Evolutionary conservation across 2,113 vertebrate genomes (phyloP), one percentile per base, ranked within the genome.

Genomic region (Pholis gunnellus): DNA sequence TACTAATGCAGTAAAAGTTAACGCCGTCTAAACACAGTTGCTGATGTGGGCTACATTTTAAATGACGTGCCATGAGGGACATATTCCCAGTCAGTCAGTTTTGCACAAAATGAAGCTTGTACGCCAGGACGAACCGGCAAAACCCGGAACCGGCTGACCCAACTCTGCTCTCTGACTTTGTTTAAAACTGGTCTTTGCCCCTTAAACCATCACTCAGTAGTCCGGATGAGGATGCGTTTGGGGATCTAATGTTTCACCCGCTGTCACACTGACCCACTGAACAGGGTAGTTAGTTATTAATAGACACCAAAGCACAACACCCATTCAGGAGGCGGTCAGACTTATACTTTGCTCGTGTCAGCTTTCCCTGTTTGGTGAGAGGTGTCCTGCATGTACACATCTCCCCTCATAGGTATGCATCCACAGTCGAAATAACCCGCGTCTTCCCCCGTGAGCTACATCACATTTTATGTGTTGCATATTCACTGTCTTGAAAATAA

Each of bases 221-320:
- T 78, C 36, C 36, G 75, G 69, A 68, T 72, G 40, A 67, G 48
- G 64, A 72, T 76, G 60, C 46, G 67, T 42, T 78, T 15, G 13
- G 64, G 36, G 11, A 71, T 38, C 18, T 85, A 44, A 34, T 65
- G 74, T 67, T 67, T 82, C 59, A 61, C 42, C 42, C 25, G n/a
- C 73, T 84, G 80, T 68, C 74, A 70, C 87, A 82, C 54, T 85
- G 83, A 83, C 61, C 87, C 77, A 81, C 71, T 75, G 72, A 87
- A 66, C 75, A 46, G 18, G 31, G 44, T 38, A 40, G 42, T 81
- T 75, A 72, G 77, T 71, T 38, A 75, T 50, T 46, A 52, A n/a
- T 52, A 68, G 72, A 79, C 67, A 87, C 57, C 61, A 77, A 59
- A 84, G 69, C 73, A n/a, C 25, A 31, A 36, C 59, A 75, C 15